Evolutionary conservation across 2,888 invertebrate species (phyloP).

Genomic region (Drosophila lutescens): DNA sequence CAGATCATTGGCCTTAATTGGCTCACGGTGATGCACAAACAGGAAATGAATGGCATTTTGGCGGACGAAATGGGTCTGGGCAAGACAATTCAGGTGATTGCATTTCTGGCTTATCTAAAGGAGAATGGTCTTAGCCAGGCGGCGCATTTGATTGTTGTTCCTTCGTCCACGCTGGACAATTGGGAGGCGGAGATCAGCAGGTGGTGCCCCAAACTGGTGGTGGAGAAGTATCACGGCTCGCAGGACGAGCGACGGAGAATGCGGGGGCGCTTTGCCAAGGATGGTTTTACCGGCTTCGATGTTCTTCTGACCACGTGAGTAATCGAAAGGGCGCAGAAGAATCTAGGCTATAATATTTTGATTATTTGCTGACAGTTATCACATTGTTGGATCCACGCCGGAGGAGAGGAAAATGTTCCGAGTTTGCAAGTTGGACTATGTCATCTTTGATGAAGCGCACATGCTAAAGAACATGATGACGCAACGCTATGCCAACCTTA

Average conservation of each 20-base stretch:
- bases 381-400: conserved; percentile 88
- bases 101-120: conserved; percentile 94
- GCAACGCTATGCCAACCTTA: conserved; percentile 93
- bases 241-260: conserved; percentile 93
- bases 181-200: conserved; percentile 91
- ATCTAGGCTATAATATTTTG: not conserved
- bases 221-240: conserved; percentile 95
- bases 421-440: conserved; percentile 94
- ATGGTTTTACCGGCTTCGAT: conserved; percentile 90
- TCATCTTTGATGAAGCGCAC: conserved; percentile 98
- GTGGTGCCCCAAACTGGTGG: conserved; percentile 92
- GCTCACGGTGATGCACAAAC: conserved; percentile 94
- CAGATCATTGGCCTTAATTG: conserved; percentile 96
- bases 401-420: conserved; percentile 96
- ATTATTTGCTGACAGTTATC: conserved; percentile 70
- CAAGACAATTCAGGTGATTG: conserved; percentile 97
- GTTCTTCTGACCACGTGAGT: conserved; percentile 95
- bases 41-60: conserved; percentile 96
- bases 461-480: conserved; percentile 99
- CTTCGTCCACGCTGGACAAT: conserved; percentile 96
- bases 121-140: conserved; percentile 90
- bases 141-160: conserved; percentile 97
- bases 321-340: not conserved
- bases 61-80: conserved; percentile 99
- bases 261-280: conserved; percentile 90